Base-by-base conservation (phyloP, 35 echinoderm and acorn worm genomes). In the Ophiothrix spiculata region DNA sequence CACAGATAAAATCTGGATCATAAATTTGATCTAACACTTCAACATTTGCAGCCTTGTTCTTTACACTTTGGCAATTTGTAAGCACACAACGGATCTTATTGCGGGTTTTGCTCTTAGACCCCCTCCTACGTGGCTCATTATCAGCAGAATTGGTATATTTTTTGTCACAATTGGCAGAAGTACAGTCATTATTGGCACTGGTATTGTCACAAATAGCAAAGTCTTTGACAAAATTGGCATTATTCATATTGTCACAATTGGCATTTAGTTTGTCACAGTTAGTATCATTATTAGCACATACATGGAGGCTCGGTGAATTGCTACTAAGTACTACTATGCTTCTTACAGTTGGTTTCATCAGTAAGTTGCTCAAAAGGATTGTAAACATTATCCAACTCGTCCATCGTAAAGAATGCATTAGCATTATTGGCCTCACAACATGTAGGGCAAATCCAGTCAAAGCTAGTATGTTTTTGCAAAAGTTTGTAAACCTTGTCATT, bases 11-110 rank as follows among this genome's bases (percentile, higher is more conserved):
- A 79, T 87, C 85, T 87, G 85, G 85, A 49, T 77, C 35, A 33
- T 86, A 32, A 36, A 64, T 25, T 35, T 86, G 45, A 54, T 64
- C 35, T 33, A 86, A 1, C 11, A 76, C 41, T 86, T 84, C 56
- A 33, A 84, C 31, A 36, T 19, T 46, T n/a, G 81, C 14, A 63
- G 81, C 56, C 63, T 85, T 87, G 36, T 69, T 69, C 32, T 45
- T 77, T 40, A 87, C 75, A 40, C 85, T 87, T 79, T 75, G 76
- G 25, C 76, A 87, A 46, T 87, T 87, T 29, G 75, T 79, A 19
- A 87, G 78, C 23, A 80, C 39, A 40, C 78, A 39, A 54, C 45
- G 45, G 45, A 69, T 69, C 25, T 69, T 15, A 1, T 25, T 69
- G 23, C 60, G 60, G 2, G 60, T 10, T 49, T 49, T 49, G n/a